phyloP scores from a whole-genome alignment of 2,888 invertebrate species.

The Parochlus steinenii region DNA sequence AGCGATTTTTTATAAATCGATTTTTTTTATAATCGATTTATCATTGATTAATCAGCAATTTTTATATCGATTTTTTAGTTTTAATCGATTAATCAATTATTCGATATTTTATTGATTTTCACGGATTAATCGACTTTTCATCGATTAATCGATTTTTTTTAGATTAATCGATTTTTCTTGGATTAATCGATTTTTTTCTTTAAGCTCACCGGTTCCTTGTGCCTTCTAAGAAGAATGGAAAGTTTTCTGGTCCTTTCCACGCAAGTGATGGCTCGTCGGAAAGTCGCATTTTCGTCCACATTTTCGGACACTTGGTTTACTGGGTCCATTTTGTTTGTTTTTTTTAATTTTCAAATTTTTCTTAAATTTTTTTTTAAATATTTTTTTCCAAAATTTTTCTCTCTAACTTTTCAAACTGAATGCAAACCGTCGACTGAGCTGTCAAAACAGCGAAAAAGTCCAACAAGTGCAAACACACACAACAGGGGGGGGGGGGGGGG shows the following conservation, averaged over 20 bases:
- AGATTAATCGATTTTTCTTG: no score
- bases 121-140: no score
- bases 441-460: neutral
- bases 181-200: no score
- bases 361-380: neutral
- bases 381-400: neutral
- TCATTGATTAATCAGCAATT: no score
- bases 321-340: neutral
- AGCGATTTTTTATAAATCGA: no score
- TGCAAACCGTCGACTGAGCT: neutral
- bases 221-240: conserved; percentile 21
- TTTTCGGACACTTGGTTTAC: neutral
- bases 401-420: neutral
- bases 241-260: conserved; percentile 25
- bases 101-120: no score
- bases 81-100: no score
- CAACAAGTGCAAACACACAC: neutral
- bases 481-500: no score
- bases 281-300: conserved; percentile 6
- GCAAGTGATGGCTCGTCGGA: conserved; percentile 17
- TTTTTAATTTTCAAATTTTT: neutral
- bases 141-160: no score
- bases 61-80: no score
- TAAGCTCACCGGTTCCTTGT: conserved; percentile 11
- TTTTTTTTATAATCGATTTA: no score